Evolutionary conservation across 2,113 vertebrate genomes (phyloP).

Genomic region (Rhineura floridana): DNA sequence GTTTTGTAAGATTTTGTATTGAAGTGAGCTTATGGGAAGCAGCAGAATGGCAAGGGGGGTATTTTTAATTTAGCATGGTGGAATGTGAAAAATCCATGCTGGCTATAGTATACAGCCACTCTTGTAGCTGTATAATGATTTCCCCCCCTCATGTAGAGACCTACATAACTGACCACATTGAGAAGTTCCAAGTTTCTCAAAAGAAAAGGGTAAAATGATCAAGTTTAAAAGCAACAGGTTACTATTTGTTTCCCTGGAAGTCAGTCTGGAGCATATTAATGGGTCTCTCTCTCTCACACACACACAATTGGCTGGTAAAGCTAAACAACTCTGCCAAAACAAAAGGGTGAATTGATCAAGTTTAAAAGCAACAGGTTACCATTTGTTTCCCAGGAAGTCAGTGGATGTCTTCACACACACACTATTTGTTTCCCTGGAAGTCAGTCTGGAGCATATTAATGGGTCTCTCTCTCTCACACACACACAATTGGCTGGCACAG

Average conservation of each 20-base stretch:
- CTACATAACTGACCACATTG: not conserved
- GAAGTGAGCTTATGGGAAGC: too few relatives aligned
- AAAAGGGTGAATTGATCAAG: not conserved
- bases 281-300: too few relatives aligned
- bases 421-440: not conserved
- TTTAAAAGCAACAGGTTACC: not conserved
- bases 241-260: not conserved
- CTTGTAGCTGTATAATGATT: too few relatives aligned
- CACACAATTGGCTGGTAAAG: not conserved
- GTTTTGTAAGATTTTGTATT: too few relatives aligned
- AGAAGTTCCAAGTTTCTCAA: not conserved
- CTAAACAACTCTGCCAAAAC: not conserved
- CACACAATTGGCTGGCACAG: not conserved
- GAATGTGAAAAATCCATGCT: too few relatives aligned
- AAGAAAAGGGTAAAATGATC: not conserved
- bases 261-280: not conserved
- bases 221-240: not conserved
- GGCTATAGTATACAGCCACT: too few relatives aligned
- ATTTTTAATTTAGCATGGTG: too few relatives aligned
- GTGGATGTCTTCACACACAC: too few relatives aligned
- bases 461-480: too few relatives aligned
- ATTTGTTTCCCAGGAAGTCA: not conserved
- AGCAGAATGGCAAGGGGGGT: too few relatives aligned
- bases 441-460: not conserved
- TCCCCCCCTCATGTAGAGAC: too few relatives aligned